Percentiles rank a stretch among this genome's conserved stretches.
Evolutionary conservation across 2,113 vertebrate genomes (phyloP).

Genomic region (Notothenia rossii): DNA sequence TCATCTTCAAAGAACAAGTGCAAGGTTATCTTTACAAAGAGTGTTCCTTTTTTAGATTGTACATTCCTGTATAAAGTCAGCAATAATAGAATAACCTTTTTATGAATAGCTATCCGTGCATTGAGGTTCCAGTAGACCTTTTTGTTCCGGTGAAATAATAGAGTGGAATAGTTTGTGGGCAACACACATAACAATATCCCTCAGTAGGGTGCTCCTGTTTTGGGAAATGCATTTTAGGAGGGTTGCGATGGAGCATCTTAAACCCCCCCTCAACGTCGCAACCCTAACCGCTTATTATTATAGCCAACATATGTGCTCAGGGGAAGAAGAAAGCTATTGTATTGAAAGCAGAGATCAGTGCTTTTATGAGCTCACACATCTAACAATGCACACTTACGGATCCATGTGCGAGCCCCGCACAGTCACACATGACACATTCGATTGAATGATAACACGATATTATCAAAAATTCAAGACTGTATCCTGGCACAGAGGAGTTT

Average conservation of each 20-base stretch:
- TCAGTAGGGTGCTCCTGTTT: conserved; percentile 15
- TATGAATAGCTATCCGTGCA: neutral
- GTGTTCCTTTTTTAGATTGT: neutral
- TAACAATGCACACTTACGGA: conserved; percentile 10
- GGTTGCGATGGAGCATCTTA: conserved; percentile 7
- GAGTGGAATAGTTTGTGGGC: conserved; percentile 39
- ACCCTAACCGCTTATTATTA: conserved; percentile 30
- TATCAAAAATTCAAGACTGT: conserved; percentile 46
- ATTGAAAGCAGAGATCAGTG: conserved; percentile 36
- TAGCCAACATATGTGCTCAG: conserved; percentile 22
- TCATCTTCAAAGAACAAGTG: neutral
- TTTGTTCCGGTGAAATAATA: conserved; percentile 31
- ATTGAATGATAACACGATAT: conserved; percentile 7
- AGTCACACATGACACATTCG: neutral
- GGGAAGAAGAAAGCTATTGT: conserved; percentile 25
- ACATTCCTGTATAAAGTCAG: neutral
- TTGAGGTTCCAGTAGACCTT: conserved; percentile 22
- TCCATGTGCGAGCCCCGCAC: neutral
- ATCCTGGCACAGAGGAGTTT: conserved; percentile 29
- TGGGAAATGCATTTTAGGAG: conserved; percentile 18
- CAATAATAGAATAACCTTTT: neutral
- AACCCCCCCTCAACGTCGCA: neutral
- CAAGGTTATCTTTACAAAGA: too few species aligned
- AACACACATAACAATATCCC: conserved; percentile 26
- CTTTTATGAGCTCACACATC: neutral